A percentile compares a stretch with the other conserved stretches of the same genome.
Evolutionary conservation across 1,140 invertebrate species (phyloP).

Genomic region (Druon quercuslanigerum): DNA sequence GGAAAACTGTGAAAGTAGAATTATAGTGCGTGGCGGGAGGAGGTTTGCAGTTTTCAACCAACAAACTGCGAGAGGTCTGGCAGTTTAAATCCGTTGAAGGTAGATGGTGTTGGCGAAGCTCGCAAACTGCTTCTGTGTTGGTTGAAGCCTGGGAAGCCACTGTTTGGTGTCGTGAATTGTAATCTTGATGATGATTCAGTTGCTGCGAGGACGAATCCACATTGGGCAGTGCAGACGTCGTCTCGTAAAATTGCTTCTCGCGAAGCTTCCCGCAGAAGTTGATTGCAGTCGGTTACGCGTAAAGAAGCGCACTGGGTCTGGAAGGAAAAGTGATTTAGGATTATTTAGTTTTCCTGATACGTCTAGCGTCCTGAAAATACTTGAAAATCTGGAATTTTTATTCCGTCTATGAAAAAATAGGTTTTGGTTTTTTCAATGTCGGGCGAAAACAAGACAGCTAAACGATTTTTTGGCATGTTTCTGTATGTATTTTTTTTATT

Average conservation of each 20-base stretch:
- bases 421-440: no score
- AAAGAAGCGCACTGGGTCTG: conserved; percentile 93
- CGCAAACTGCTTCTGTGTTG: conserved; percentile 63
- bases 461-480: no score
- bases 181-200: conserved; percentile 60
- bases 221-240: conserved; percentile 93
- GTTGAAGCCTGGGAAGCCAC: conserved; percentile 55
- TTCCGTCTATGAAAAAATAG: no score
- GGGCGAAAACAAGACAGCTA: no score
- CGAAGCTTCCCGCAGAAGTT: conserved; percentile 87
- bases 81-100: conserved; percentile 77
- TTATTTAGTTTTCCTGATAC: no score
- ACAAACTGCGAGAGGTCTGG: conserved; percentile 81
- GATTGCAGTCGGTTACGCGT: conserved; percentile 90
- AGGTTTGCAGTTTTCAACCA: conserved; percentile 59
- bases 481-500: no score
- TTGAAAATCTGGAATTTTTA: no score
- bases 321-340: conserved; percentile 47
- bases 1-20: neutral
- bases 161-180: conserved; percentile 64
- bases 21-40: neutral
- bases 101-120: conserved; percentile 64
- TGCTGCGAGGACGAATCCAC: conserved; percentile 79
- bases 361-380: no score
- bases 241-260: conserved; percentile 88